Conservation (phyloP, 2,888 invertebrate genomes). For the Zygogramma bicolorata region DNA sequence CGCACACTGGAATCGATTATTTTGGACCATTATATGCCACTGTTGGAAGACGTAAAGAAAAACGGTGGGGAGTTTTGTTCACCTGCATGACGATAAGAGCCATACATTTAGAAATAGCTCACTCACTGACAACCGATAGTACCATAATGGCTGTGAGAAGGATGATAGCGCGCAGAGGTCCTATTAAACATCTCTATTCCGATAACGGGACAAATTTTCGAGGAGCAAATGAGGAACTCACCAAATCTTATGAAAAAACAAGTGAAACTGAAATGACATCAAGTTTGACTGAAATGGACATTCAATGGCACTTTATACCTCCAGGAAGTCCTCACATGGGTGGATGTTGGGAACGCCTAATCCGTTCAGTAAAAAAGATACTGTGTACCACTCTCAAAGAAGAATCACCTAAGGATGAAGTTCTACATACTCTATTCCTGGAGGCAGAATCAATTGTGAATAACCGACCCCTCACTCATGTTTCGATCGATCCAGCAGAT, state of each 20-base stretch:
- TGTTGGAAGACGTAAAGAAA: background rate
- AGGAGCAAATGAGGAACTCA: slow-evolving; percentile 13
- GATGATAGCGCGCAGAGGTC: slow-evolving; percentile 12
- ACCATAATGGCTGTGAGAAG: slow-evolving; percentile 8
- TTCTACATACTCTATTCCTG: slow-evolving; percentile 1
- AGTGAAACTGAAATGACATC: too few species aligned
- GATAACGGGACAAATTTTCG: slow-evolving; percentile 20
- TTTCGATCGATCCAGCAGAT: too few species aligned
- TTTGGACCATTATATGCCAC: too few species aligned
- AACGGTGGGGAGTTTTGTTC: background rate
- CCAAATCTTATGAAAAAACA: too few species aligned
- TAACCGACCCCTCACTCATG: too few species aligned
- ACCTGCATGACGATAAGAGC: slow-evolving; percentile 14
- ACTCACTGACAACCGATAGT: slow-evolving; percentile 11
- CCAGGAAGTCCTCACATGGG: too few species aligned
- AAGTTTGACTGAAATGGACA: too few species aligned
- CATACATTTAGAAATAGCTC: slow-evolving; percentile 19
- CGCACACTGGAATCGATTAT: too few species aligned
- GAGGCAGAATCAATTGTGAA: background rate
- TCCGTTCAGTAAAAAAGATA: slow-evolving; percentile 20
- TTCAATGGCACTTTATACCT: too few species aligned
- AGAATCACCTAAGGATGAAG: background rate
- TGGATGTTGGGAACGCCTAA: slow-evolving; percentile 18
- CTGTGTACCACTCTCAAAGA: slow-evolving; percentile 1
- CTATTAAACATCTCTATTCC: background rate